A percentile compares a stretch with the other conserved stretches of the same genome.
Conservation (phyloP, 2,797 vertebrate species). For the Coendou prehensilis region DNA sequence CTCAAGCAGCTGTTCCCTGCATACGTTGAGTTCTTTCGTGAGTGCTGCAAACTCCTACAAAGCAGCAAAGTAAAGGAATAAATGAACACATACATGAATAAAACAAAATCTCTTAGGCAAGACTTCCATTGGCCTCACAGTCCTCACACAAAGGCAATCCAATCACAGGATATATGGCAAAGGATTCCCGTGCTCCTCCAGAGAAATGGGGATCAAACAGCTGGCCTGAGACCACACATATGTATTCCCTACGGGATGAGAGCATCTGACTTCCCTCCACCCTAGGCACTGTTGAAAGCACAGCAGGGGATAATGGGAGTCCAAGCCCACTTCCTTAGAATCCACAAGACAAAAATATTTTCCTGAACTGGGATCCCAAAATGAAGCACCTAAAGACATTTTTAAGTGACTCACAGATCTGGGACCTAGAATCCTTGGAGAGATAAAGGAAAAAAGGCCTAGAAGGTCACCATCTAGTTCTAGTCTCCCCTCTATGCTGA, state of each 20-base stretch:
- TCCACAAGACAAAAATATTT: not conserved
- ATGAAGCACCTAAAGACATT: not conserved
- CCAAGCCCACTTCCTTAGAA: not conserved
- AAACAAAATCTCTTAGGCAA: not conserved
- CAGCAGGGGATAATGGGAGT: fast-evolving
- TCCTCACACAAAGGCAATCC: not conserved
- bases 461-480: not conserved
- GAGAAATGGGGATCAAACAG: not conserved
- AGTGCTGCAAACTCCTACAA: slow-evolving; percentile 96
- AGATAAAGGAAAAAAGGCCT: not conserved
- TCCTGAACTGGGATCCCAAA: not conserved
- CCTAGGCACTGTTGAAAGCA: not conserved
- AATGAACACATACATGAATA: not conserved
- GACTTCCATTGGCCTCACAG: not conserved
- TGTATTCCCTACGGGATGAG: not conserved
- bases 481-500: not conserved
- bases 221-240: not conserved
- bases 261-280: not conserved
- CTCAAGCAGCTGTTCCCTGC: slow-evolving; percentile 97
- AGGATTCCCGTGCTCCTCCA: not conserved
- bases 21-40: slow-evolving; percentile 97
- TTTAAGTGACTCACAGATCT: not conserved
- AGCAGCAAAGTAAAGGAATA: not conserved
- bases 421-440: not conserved
- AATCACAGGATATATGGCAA: fast-evolving